Conservation (phyloP, 1,140 invertebrate genomes). For the Lucilia cuprina region DNA sequence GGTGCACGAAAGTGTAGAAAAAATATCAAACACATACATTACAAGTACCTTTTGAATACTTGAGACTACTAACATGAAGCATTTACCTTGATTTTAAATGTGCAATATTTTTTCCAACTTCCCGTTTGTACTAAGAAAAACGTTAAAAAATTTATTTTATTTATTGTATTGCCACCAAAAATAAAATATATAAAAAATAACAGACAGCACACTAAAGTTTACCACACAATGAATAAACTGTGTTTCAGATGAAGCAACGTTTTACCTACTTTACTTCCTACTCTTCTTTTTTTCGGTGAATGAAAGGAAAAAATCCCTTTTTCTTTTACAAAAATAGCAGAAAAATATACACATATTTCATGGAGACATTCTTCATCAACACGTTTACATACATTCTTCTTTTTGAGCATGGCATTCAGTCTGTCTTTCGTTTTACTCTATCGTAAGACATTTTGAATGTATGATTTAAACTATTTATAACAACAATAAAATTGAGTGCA, state of each 20-base stretch:
- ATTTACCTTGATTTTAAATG: constrained; percentile 15
- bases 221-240: constrained; percentile 25
- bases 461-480: background rate
- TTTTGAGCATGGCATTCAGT: background rate
- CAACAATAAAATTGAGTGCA: constrained; percentile 5
- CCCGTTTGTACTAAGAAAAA: background rate
- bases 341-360: constrained; percentile 9
- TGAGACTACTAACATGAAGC: constrained; percentile 12
- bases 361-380: background rate
- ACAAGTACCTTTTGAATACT: background rate
- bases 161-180: constrained; percentile 18
- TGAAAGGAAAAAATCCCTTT: background rate
- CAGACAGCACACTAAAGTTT: background rate
- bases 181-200: background rate
- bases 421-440: background rate
- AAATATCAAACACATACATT: background rate
- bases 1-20: background rate
- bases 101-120: too few relatives aligned
- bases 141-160: constrained; percentile 24
- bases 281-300: background rate
- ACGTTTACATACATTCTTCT: background rate
- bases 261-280: constrained; percentile 6
- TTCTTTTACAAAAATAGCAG: background rate
- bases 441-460: background rate
- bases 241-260: background rate